A percentile compares a stretch with the other conserved stretches of the same genome.
phyloP scores from a whole-genome alignment of 2,113 vertebrate species.

The Apodemus sylvaticus region DNA sequence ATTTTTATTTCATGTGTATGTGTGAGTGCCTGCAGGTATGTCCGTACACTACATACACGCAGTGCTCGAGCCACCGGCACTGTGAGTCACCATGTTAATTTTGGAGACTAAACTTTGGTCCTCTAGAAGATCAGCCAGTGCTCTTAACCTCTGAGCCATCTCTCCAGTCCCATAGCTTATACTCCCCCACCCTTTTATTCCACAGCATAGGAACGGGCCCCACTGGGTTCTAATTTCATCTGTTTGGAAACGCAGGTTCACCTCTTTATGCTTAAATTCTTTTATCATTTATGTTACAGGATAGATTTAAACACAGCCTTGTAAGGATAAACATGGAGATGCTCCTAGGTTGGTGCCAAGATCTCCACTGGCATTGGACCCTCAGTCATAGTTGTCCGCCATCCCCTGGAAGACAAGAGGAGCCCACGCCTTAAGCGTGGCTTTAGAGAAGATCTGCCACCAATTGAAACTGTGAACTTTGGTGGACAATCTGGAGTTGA shows the following conservation, averaged over 20 bases:
- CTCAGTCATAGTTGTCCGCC: background rate
- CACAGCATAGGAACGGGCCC: background rate
- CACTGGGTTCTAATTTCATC: background rate
- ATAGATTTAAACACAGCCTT: background rate
- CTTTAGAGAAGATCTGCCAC: background rate
- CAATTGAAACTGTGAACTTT: background rate
- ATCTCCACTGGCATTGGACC: background rate
- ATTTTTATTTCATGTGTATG: too few species aligned
- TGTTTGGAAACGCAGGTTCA: background rate
- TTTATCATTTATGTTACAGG: background rate
- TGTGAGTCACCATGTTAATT: background rate
- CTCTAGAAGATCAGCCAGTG: background rate
- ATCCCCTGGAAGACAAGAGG: background rate
- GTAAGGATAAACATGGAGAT: background rate
- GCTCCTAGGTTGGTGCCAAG: background rate
- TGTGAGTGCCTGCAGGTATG: too few species aligned
- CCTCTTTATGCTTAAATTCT: background rate
- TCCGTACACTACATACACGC: too few species aligned
- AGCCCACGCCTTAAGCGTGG: background rate
- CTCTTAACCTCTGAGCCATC: background rate
- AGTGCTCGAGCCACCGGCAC: background rate
- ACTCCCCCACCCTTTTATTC: fast-evolving
- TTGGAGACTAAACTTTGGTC: background rate
- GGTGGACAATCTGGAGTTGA: background rate
- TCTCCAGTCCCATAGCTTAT: background rate